Evolutionary conservation across 2,113 vertebrate genomes (phyloP).

Genomic region (Lophochroa leadbeateri): DNA sequence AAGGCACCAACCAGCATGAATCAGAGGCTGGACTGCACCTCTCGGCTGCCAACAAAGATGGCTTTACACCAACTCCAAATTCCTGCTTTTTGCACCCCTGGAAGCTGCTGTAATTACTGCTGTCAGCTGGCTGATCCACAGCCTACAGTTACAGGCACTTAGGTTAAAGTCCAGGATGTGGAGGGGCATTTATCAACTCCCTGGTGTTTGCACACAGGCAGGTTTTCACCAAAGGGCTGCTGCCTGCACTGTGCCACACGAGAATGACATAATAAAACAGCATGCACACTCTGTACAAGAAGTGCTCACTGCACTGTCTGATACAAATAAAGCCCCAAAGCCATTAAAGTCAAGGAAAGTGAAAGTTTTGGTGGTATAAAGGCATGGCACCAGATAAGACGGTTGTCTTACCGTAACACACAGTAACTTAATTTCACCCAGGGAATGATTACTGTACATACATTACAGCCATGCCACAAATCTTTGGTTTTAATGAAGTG

Average conservation of each 20-base stretch:
- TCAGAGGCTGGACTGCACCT: fast-evolving
- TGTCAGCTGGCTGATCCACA: not conserved
- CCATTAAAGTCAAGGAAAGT: not conserved
- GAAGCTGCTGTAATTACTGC: not conserved
- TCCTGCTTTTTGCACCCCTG: not conserved
- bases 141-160: not conserved
- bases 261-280: not conserved
- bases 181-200: not conserved
- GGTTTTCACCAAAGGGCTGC: not conserved
- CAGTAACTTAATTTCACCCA: not conserved
- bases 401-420: not conserved
- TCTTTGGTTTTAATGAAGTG: not conserved
- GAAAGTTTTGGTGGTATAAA: not conserved
- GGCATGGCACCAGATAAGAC: not conserved
- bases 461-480: not conserved
- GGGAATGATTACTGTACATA: not conserved
- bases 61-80: not conserved
- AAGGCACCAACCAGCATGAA: not conserved
- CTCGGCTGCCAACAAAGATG: not conserved
- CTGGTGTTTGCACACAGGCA: not conserved
- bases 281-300: not conserved
- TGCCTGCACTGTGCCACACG: not conserved
- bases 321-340: not conserved
- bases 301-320: not conserved
- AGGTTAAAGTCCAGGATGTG: not conserved